Percentiles rank a stretch among this genome's conserved stretches.
phyloP scores from a whole-genome alignment of 1,140 invertebrate species.

The Zeugodacus cucurbitae region DNA sequence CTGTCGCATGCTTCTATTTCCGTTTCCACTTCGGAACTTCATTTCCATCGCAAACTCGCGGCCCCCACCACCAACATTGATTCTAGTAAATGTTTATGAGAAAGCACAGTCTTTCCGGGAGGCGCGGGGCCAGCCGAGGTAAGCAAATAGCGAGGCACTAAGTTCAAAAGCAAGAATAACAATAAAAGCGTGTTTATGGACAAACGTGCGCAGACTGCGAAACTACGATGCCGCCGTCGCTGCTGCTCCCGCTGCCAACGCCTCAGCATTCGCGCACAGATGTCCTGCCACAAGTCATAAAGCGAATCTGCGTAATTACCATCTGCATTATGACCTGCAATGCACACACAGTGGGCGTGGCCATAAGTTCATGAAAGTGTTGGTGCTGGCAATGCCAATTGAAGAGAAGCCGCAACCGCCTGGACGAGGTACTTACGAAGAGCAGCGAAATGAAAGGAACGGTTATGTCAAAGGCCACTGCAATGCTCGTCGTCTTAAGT shows the following conservation, averaged over 20 bases:
- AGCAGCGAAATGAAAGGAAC: not conserved
- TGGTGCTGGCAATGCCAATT: not conserved
- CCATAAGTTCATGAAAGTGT: not conserved
- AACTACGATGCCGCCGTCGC: not conserved
- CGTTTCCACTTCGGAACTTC: not conserved
- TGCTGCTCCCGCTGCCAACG: not conserved
- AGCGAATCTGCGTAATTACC: not conserved
- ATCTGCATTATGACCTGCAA: not conserved
- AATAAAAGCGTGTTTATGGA: not conserved
- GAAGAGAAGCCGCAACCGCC: not conserved
- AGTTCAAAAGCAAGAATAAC: not conserved
- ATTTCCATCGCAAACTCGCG: not conserved
- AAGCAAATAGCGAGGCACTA: not conserved
- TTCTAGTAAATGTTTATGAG: not conserved
- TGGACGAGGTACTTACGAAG: not conserved
- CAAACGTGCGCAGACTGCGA: not conserved
- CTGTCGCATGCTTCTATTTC: not conserved
- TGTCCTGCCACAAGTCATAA: not conserved
- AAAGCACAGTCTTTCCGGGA: not conserved
- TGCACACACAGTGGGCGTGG: too few species aligned
- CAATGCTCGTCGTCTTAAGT: not conserved
- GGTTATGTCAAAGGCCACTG: not conserved
- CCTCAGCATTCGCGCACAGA: not conserved
- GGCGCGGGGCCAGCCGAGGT: not conserved
- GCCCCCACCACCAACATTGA: not conserved